Evolutionary conservation across 2,888 invertebrate genomes (phyloP), one percentile per base, ranked within the genome.

Genomic region (Calliopum simillimum): DNA sequence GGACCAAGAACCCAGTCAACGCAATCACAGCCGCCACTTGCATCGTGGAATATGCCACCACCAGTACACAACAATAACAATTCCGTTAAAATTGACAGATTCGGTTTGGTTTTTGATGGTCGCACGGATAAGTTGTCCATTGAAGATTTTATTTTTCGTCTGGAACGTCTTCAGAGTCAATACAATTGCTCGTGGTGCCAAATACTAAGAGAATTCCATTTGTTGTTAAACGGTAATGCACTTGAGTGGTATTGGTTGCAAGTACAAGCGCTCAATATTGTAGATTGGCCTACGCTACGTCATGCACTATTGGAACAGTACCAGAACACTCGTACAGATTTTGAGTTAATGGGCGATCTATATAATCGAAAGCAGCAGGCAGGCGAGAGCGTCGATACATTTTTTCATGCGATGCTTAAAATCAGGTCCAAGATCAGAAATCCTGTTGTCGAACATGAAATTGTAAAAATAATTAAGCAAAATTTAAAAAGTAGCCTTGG

Each of bases 241-340:
- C 49, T 19, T 16, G 67, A 73, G n/a, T 66, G 69, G 69, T 73
- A 70, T 19, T 71, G 71, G 69, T 41, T 63, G 2, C 66, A 66
- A 12, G 14, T 69, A 0, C 62, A 55, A 8, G 69, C 53, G 4
- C 61, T 63, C 46, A 23, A 13, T 13, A 25, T 16, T 4, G 16
- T 19, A 13, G 61, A 53, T 23, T 73, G 71, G 69, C 43, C 63
- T 13, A 56, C 25, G 16, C 33, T 73, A 1, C 59, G 65, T 13
- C 41, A 64, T 1, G 70, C 68, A 8, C 13, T 68, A 3, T 2
- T 68, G 2, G 33, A 44, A 5, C 70, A 69, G n/a, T 73, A 68
- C 16, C 33, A 65, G 14, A 58, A 58, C 1, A 49, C n/a, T 1
- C 47, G 65, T 1, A 64, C 64, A 6, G 64, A 72, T 49, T 70